Conservation (phyloP, 1,140 invertebrate species). For the Drosophila erecta region DNA sequence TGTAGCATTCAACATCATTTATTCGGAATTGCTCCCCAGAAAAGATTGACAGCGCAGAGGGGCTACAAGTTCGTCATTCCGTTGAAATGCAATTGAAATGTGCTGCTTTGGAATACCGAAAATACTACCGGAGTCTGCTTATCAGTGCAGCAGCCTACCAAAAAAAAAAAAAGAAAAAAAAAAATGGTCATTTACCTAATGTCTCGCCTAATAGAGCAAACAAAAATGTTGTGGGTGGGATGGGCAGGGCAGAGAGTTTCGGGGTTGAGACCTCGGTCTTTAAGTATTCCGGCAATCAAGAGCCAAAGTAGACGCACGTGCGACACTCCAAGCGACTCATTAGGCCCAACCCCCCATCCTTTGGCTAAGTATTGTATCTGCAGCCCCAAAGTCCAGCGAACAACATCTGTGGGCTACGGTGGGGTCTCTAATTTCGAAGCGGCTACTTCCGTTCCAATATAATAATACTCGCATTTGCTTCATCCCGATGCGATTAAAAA, state of each 20-base stretch:
- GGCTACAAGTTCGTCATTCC: background rate
- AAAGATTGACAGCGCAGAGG: constrained; percentile 51
- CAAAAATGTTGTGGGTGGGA: too few relatives aligned
- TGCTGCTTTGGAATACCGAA: background rate
- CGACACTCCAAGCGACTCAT: constrained; percentile 76
- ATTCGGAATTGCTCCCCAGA: constrained; percentile 60
- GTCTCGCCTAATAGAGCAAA: constrained; percentile 59
- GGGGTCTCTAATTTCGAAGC: constrained; percentile 14
- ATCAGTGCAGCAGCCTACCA: constrained; percentile 12
- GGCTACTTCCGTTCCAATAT: constrained; percentile 68
- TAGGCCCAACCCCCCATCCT: constrained; percentile 37
- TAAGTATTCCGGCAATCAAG: constrained; percentile 55
- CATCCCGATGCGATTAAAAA: constrained; percentile 75
- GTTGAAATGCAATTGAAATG: background rate
- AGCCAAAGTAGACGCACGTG: constrained; percentile 62
- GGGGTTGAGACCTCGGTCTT: constrained; percentile 10
- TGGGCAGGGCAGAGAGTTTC: background rate
- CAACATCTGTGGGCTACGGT: constrained; percentile 27
- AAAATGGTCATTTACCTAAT: constrained; percentile 68
- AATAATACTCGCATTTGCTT: constrained; percentile 78
- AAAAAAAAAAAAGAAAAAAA: background rate
- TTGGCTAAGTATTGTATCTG: background rate
- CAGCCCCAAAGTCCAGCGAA: constrained; percentile 8
- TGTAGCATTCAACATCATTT: constrained; percentile 67
- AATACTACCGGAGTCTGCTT: constrained; percentile 2